phyloP scores from a whole-genome alignment of 2,113 vertebrate genomes.

The Perca flavescens region DNA sequence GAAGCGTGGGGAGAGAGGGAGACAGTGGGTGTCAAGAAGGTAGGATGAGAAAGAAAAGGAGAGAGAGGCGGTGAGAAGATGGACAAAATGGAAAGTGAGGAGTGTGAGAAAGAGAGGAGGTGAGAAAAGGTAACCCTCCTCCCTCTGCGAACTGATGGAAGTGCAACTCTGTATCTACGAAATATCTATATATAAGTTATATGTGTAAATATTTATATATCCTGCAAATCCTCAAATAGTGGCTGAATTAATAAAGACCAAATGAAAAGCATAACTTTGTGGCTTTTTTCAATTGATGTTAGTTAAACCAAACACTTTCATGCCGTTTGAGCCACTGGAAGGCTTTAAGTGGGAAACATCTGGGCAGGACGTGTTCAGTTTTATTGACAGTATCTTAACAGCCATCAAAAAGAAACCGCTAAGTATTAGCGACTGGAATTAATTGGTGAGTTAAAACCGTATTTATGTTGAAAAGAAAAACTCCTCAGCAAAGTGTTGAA shows the following conservation, averaged over 20 bases:
- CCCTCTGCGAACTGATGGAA: slow-evolving; percentile 8
- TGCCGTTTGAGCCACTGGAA: too few species aligned
- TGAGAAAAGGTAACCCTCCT: slow-evolving; percentile 53
- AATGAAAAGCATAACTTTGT: not conserved
- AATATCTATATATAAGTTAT: not conserved
- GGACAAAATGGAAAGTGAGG: slow-evolving; percentile 9
- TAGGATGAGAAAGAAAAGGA: slow-evolving; percentile 22
- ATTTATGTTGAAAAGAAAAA: too few species aligned
- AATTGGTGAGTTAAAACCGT: too few species aligned
- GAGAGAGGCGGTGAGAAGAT: slow-evolving; percentile 13
- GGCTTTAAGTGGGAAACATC: not conserved
- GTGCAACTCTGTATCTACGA: not conserved
- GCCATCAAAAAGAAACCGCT: too few species aligned
- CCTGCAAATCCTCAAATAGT: not conserved
- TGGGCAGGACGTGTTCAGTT: not conserved
- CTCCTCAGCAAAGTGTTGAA: too few species aligned
- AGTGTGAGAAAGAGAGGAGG: slow-evolving; percentile 42
- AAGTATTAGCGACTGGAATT: too few species aligned
- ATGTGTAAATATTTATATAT: not conserved
- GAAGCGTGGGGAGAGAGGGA: slow-evolving; percentile 31
- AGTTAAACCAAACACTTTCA: too few species aligned
- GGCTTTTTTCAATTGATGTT: not conserved
- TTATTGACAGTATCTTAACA: not conserved
- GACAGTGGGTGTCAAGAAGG: slow-evolving; percentile 42
- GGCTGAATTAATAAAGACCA: not conserved